Evolutionary conservation across 2,113 vertebrate genomes (phyloP).

Genomic region (Oenanthe melanoleuca): DNA sequence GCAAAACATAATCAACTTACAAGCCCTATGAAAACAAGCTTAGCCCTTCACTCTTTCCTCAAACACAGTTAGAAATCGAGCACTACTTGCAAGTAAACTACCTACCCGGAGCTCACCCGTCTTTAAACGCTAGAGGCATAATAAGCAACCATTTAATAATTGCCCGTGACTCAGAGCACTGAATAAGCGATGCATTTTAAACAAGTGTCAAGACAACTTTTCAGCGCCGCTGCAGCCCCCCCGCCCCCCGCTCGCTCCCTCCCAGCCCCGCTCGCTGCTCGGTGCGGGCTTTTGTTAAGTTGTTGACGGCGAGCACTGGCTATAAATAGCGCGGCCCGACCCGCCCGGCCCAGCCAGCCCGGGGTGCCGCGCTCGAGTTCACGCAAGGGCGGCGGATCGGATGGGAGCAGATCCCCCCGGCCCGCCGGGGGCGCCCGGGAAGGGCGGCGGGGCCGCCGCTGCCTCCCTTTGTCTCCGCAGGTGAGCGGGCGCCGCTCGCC

Average conservation of each 20-base stretch:
- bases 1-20: neutral
- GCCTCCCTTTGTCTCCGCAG: conserved; percentile 42
- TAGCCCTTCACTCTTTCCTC: neutral
- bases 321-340: neutral
- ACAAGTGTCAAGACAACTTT: conserved; percentile 2
- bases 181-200: neutral
- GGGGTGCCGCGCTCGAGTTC: neutral
- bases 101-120: neutral
- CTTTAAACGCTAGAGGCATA: neutral
- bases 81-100: neutral
- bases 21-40: neutral
- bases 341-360: neutral
- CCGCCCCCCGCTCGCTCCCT: neutral
- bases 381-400: neutral
- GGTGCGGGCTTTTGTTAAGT: neutral
- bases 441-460: neutral
- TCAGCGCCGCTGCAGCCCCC: neutral
- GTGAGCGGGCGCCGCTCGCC: neutral
- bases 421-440: neutral
- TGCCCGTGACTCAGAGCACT: neutral
- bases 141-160: neutral
- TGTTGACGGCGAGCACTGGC: neutral
- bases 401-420: neutral
- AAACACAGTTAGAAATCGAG: neutral
- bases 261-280: neutral